phyloP scores from a whole-genome alignment of 2,888 invertebrate species.

The Mesopsocus fuscifrons region DNA sequence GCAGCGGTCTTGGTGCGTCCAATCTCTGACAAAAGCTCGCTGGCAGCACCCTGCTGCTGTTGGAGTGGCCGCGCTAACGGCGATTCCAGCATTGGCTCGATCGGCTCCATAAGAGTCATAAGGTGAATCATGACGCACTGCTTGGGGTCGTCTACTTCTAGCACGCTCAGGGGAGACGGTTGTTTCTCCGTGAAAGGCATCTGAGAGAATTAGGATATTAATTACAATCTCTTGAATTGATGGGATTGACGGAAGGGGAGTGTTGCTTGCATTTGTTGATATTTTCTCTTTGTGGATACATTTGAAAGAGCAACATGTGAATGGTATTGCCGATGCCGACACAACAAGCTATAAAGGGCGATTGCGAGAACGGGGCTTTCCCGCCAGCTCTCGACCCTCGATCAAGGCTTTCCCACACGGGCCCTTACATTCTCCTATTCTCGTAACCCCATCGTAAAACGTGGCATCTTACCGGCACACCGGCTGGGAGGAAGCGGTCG shows the following conservation, averaged over 20 bases:
- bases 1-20: slow-evolving; percentile 52
- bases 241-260: no score
- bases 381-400: no score
- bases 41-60: slow-evolving; percentile 57
- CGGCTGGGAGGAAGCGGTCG: slow-evolving; percentile 73
- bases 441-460: not conserved
- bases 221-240: no score
- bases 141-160: slow-evolving; percentile 78
- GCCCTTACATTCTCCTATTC: not conserved
- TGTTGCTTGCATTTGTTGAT: no score
- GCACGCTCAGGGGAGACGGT: slow-evolving; percentile 43
- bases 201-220: no score
- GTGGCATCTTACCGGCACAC: slow-evolving; percentile 48
- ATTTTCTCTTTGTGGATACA: no score
- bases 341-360: no score
- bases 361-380: no score
- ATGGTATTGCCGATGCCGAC: no score
- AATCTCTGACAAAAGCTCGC: slow-evolving; percentile 55
- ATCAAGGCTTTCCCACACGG: not conserved
- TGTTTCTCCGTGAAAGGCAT: slow-evolving; percentile 37
- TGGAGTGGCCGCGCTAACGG: slow-evolving; percentile 61
- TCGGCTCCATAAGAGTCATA: slow-evolving; percentile 73
- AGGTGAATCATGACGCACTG: slow-evolving; percentile 71
- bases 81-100: slow-evolving; percentile 70
- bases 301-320: no score